Conservation (phyloP, 2,113 vertebrate species). For the Plotosus lineatus region DNA sequence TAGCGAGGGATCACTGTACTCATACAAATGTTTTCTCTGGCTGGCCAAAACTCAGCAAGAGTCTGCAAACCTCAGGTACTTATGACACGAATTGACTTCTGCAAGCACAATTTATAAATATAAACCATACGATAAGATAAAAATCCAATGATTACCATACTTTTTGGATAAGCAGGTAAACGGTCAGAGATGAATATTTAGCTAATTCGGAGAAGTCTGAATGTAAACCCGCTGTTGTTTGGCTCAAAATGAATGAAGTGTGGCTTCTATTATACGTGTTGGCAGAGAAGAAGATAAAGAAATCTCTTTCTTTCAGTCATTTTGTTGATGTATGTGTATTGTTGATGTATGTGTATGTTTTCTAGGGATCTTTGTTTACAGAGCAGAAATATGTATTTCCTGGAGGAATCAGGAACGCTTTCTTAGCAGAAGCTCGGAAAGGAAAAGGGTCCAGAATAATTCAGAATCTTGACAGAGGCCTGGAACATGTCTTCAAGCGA, state of each 20-base stretch:
- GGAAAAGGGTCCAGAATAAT: neutral
- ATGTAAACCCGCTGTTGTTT: neutral
- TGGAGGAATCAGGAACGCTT: neutral
- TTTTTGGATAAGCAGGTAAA: constrained; percentile 4
- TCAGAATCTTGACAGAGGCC: neutral
- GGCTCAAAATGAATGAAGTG: constrained; percentile 26
- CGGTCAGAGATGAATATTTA: constrained; percentile 12
- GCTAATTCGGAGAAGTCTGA: constrained; percentile 6
- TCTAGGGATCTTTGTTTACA: constrained; percentile 7
- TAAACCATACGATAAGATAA: neutral
- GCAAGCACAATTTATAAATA: constrained; percentile 28
- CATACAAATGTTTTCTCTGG: constrained; percentile 2
- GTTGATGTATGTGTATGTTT: neutral
- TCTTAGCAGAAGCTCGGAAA: constrained; percentile 19
- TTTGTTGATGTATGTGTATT: constrained; percentile 29
- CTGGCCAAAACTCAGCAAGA: neutral
- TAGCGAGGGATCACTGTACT: too few species aligned
- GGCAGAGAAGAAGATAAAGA: constrained; percentile 17
- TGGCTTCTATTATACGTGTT: constrained; percentile 34
- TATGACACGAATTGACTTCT: constrained; percentile 31
- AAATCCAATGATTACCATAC: constrained; percentile 14
- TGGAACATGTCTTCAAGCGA: neutral
- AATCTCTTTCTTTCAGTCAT: constrained; percentile 30
- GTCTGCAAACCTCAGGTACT: constrained; percentile 17
- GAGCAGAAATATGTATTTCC: neutral